Evolutionary conservation across 2,113 vertebrate genomes (phyloP).

Genomic region (Phaethornis superciliosus): DNA sequence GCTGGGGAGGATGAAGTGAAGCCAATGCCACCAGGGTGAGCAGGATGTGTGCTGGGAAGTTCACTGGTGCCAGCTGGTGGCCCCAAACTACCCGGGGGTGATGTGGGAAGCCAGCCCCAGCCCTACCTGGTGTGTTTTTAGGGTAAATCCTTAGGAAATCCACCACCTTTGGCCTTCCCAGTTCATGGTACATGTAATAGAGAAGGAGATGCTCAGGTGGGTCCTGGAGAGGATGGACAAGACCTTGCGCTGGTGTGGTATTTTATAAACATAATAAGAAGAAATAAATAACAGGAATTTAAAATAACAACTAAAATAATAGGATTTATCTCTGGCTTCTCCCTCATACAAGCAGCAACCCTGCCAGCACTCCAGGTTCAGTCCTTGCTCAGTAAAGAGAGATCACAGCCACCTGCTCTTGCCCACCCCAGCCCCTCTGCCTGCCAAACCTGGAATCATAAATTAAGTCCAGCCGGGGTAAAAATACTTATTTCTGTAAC

Average conservation of each 20-base stretch:
- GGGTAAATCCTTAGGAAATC: not conserved
- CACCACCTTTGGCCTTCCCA: not conserved
- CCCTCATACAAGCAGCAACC: not conserved
- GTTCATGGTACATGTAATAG: accelerated
- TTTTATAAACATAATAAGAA: not conserved
- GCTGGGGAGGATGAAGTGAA: accelerated
- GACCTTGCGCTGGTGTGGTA: accelerated
- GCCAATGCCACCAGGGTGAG: accelerated
- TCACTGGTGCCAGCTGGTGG: not conserved
- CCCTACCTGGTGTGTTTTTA: not conserved
- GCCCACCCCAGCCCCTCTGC: not conserved
- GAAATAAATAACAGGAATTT: too few relatives aligned
- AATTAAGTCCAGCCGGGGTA: conserved; percentile 25
- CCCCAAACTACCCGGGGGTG: accelerated
- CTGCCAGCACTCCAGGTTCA: not conserved
- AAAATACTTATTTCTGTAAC: conserved; percentile 26
- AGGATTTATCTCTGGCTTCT: conserved; percentile 21
- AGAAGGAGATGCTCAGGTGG: not conserved
- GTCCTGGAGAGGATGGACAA: accelerated
- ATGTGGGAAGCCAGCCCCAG: not conserved
- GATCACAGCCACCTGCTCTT: not conserved
- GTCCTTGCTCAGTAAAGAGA: not conserved
- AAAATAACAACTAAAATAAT: not conserved
- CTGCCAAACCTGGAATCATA: not conserved
- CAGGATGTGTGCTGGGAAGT: accelerated